A percentile compares a stretch with the other conserved stretches of the same genome.
These are phyloP conservation scores for Drosophila gunungcola DNA, from an alignment of 1,140 invertebrate species.

Conservation along the genomic window DNA sequence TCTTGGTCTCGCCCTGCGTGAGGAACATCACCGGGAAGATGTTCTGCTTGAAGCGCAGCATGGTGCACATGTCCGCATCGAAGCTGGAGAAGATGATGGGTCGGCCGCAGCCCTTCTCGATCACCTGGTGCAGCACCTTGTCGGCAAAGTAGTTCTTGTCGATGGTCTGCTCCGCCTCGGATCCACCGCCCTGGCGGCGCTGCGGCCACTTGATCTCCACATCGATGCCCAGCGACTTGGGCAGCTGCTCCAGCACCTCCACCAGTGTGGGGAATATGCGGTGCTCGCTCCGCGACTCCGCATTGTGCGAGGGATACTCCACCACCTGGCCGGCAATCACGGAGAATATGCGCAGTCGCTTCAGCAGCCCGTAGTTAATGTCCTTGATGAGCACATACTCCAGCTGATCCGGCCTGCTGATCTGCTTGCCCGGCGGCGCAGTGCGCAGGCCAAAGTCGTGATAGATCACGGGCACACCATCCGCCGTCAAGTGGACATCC, in stretches of 20 bases:
- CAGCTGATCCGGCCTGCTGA: slow-evolving; percentile 90
- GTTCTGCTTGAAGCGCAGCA: slow-evolving; percentile 97
- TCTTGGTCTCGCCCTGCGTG: slow-evolving; percentile 92
- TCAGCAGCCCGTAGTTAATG: slow-evolving; percentile 93
- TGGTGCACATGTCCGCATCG: slow-evolving; percentile 96
- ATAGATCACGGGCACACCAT: slow-evolving; percentile 96
- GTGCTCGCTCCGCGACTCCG: slow-evolving; percentile 88
- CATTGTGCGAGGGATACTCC: slow-evolving; percentile 78
- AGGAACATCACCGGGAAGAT: slow-evolving; percentile 97
- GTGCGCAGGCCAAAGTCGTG: slow-evolving; percentile 97
- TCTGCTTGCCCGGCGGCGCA: slow-evolving; percentile 90
- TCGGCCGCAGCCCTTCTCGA: slow-evolving; percentile 90
- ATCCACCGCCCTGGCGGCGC: slow-evolving; percentile 92
- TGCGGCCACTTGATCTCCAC: slow-evolving; percentile 98
- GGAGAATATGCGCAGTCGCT: slow-evolving; percentile 90
- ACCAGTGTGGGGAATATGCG: slow-evolving; percentile 97
- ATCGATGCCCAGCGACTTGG: slow-evolving; percentile 95
- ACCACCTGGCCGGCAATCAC: slow-evolving; percentile 69
- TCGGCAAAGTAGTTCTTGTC: slow-evolving; percentile 97
- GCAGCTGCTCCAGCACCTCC: slow-evolving; percentile 91
- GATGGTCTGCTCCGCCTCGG: slow-evolving; percentile 94
- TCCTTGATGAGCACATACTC: slow-evolving; percentile 96
- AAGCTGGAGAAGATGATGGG: slow-evolving; percentile 97
- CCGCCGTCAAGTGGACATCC: slow-evolving; percentile 97
- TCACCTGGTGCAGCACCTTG: slow-evolving; percentile 89